These are phyloP conservation scores for Tribolium freemani DNA, from an alignment of 2,888 invertebrate genomes.

Conservation along the genomic window DNA sequence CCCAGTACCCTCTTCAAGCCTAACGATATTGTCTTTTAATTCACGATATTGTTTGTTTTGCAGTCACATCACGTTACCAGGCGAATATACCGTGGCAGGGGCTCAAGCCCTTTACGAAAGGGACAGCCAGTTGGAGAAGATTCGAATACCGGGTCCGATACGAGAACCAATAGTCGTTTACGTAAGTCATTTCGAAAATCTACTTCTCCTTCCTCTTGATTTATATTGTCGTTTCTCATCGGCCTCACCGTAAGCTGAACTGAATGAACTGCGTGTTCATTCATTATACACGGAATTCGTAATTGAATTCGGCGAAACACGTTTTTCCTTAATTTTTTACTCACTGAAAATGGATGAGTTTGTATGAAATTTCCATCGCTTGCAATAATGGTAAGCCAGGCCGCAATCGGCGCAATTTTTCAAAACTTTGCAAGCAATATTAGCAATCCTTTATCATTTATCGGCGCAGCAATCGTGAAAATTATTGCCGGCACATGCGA, in stretches of 20 bases:
- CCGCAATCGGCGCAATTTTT: neutral
- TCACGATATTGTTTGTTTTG: conserved; percentile 45
- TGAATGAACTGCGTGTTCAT: conserved; percentile 45
- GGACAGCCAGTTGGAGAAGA: conserved; percentile 83
- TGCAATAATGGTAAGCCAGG: neutral
- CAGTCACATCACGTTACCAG: conserved; percentile 80
- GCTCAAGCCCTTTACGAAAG: conserved; percentile 85
- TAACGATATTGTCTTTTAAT: conserved; percentile 16
- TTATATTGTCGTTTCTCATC: conserved; percentile 46
- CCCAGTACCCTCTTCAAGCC: neutral
- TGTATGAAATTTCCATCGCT: neutral
- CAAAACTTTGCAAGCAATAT: conserved; percentile 1
- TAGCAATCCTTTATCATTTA: conserved; percentile 12
- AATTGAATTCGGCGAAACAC: conserved; percentile 44
- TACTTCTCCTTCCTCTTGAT: conserved; percentile 38
- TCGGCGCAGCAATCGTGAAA: neutral
- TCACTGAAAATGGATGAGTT: neutral
- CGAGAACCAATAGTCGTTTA: conserved; percentile 85
- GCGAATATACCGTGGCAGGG: conserved; percentile 87
- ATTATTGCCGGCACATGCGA: conserved; percentile 13
- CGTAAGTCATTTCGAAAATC: conserved; percentile 71
- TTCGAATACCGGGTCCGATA: conserved; percentile 86
- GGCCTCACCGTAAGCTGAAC: conserved; percentile 41
- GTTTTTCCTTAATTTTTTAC: neutral
- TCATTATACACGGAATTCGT: conserved; percentile 43